Evolutionary conservation across 2,797 vertebrate genomes (phyloP).

Genomic region (Aplochiton taeniatus): DNA sequence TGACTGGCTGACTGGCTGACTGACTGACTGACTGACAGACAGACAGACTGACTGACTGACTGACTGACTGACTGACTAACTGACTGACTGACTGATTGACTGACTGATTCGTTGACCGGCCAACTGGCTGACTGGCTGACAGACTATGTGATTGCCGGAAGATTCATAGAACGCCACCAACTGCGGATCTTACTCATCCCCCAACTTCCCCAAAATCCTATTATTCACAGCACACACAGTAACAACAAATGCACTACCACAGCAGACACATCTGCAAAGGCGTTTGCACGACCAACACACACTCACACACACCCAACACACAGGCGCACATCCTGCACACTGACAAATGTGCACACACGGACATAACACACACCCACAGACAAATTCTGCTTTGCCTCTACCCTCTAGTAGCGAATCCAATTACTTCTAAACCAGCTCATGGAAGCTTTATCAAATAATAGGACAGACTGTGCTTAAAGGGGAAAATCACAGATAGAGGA

Average conservation of each 20-base stretch:
- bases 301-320: slow-evolving; percentile 12
- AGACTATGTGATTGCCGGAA: neutral
- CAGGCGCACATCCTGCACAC: slow-evolving; percentile 3
- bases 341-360: slow-evolving; percentile 7
- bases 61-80: too few relatives aligned
- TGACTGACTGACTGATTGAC: too few relatives aligned
- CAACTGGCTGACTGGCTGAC: too few relatives aligned
- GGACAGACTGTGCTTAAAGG: slow-evolving; percentile 46
- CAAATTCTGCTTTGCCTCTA: slow-evolving; percentile 41
- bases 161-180: neutral
- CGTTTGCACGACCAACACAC: slow-evolving; percentile 6
- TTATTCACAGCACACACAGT: slow-evolving; percentile 50
- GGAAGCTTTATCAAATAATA: slow-evolving; percentile 64
- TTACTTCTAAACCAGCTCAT: slow-evolving; percentile 67
- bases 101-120: too few relatives aligned
- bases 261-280: slow-evolving; percentile 16
- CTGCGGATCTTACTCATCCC: slow-evolving; percentile 45
- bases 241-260: slow-evolving; percentile 18
- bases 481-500: slow-evolving; percentile 31
- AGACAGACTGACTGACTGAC: too few relatives aligned
- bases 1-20: too few relatives aligned
- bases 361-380: neutral
- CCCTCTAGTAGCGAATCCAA: slow-evolving; percentile 64
- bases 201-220: slow-evolving; percentile 48
- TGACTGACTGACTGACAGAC: too few relatives aligned